Evolutionary conservation across 2,797 vertebrate species (phyloP), one percentile per base, ranked within the genome.

Genomic region (Syngnathus acus): DNA sequence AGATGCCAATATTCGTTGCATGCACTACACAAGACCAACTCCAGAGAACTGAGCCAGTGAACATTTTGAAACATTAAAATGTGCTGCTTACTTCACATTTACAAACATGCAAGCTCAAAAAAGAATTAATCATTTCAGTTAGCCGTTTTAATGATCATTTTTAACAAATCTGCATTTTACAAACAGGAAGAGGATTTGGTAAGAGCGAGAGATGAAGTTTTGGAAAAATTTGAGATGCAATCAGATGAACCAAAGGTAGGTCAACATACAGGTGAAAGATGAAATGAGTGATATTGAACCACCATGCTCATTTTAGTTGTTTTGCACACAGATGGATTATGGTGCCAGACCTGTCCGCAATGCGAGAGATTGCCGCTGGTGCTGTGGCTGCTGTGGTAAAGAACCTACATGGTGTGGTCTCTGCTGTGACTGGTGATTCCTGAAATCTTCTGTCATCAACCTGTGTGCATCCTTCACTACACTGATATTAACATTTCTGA

Each of bases 341-440:
- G 3, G 9, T 23, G 1, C 6, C 7, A 23, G 16, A 45, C 2
- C 17, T 11, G 32, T 3, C 10, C 13, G 39, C 4, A 14, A 26
- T 43, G 40, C 9, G 3, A 62, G 7, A 45, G 40, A 0, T 6
- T 62, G 60, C 40, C 21, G 21, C n/a, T 26, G 10, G 10, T 62
- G 60, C 60, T 62, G 60, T 17, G 1, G 9, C n/a, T 62, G 60
- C 42, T 62, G 60, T 26, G 1, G 3, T 26, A 5, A 1, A 3
- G 9, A 2, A 7, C 1, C 11, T 1, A 17, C 5, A n/a, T 43
- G 21, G 60, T 62, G 60, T 26, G 60, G 60, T 23, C 2, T 62
- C 21, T 62, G 60, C 60, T 62, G 60, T 16, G 6, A 26, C 21
- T 62, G 1, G 19, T 62, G 60, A 62, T 62, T 62, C 40, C 60